These are phyloP conservation scores for Synergus japonicus DNA, from an alignment of 2,888 invertebrate species.

Conservation along the genomic window DNA sequence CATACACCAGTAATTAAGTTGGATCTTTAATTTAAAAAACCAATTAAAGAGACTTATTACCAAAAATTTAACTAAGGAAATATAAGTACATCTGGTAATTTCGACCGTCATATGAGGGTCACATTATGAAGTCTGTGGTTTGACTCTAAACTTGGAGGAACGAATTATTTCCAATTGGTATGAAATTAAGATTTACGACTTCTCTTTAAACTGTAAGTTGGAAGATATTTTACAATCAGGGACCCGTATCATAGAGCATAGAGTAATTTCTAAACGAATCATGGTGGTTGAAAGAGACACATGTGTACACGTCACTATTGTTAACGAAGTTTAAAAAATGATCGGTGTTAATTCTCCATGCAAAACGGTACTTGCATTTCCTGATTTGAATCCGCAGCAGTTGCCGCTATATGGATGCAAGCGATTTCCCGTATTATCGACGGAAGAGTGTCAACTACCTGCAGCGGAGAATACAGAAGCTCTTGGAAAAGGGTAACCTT, in stretches of 20 bases:
- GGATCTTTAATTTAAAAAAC: neutral
- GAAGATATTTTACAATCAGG: slow-evolving; percentile 12
- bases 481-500: neutral
- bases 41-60: neutral
- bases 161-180: neutral
- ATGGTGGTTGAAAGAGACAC: neutral
- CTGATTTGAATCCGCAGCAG: slow-evolving; percentile 19
- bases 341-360: slow-evolving; percentile 14
- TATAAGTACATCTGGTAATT: neutral
- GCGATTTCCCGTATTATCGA: slow-evolving; percentile 34
- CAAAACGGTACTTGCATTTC: slow-evolving; percentile 34
- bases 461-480: slow-evolving; percentile 17
- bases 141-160: neutral
- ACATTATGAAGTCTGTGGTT: neutral
- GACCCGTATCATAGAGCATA: neutral
- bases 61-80: neutral
- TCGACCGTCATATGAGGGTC: neutral
- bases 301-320: neutral
- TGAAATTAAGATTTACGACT: neutral
- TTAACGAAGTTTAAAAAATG: slow-evolving; percentile 5
- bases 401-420: slow-evolving; percentile 35
- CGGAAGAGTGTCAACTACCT: slow-evolving; percentile 4
- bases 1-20: neutral
- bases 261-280: neutral
- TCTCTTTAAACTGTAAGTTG: neutral